A percentile compares a stretch with the other conserved stretches of the same genome.
These are phyloP conservation scores for Rugalucina vietnamica DNA, from an alignment of 2,888 invertebrate genomes.

Conservation along the genomic window DNA sequence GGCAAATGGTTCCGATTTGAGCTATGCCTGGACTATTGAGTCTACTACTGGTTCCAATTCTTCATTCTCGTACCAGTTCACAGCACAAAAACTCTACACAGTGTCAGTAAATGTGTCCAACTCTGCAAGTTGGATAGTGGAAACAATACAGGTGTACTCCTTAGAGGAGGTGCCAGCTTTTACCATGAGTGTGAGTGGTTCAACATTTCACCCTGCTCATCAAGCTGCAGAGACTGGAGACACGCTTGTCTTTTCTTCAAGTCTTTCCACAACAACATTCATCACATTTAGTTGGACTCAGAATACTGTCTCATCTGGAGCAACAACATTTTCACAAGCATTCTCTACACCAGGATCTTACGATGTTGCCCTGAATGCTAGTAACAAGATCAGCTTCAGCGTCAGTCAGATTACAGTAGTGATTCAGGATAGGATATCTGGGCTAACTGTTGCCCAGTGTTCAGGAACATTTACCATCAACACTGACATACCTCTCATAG, in stretches of 20 bases:
- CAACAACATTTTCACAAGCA: neutral
- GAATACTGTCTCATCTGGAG: neutral
- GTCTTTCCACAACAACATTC: conserved; percentile 22
- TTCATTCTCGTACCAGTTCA: conserved; percentile 49
- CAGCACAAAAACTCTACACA: conserved; percentile 58
- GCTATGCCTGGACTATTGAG: conserved; percentile 52
- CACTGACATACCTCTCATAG: conserved; percentile 47
- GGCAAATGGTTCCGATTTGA: conserved; percentile 50
- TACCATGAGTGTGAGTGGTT: conserved; percentile 26
- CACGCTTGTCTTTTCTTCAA: conserved; percentile 17
- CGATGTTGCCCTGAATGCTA: conserved; percentile 50
- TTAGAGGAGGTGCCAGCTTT: conserved; percentile 47
- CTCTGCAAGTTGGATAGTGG: conserved; percentile 54
- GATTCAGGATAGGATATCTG: conserved; percentile 59
- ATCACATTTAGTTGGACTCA: conserved; percentile 37
- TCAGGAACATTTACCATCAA: conserved; percentile 42
- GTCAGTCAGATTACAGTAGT: conserved; percentile 28
- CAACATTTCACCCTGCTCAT: conserved; percentile 6
- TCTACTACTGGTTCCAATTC: conserved; percentile 7
- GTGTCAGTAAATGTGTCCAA: conserved; percentile 60
- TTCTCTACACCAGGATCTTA: conserved; percentile 49
- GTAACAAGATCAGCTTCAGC: conserved; percentile 57
- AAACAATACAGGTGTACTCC: conserved; percentile 43
- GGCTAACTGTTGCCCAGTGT: conserved; percentile 54
- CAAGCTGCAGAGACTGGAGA: conserved; percentile 34